phyloP scores from a whole-genome alignment of 2,113 vertebrate species.

The Corythoichthys intestinalis region DNA sequence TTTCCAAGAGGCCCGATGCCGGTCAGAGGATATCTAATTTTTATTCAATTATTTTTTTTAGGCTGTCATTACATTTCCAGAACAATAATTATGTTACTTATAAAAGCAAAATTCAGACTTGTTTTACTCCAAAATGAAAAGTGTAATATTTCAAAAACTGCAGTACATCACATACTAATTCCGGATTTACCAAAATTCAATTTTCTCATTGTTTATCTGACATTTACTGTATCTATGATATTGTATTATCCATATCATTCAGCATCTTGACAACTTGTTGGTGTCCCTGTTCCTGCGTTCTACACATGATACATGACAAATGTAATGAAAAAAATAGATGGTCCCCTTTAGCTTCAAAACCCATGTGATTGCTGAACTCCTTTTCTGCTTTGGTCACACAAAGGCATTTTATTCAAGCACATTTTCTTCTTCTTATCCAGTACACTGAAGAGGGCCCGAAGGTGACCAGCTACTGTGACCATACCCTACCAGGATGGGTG shows the following conservation, averaged over 20 bases:
- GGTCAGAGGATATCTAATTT: background rate
- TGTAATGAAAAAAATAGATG: conserved; percentile 11
- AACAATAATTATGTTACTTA: too few relatives aligned
- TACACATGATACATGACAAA: conserved; percentile 31
- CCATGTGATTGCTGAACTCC: background rate
- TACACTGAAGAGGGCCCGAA: conserved; percentile 75
- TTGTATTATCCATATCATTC: background rate
- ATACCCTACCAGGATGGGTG: conserved; percentile 89
- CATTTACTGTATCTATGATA: too few relatives aligned
- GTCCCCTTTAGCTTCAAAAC: background rate
- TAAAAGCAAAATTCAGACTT: too few relatives aligned
- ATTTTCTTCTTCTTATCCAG: conserved; percentile 56
- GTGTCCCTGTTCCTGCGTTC: background rate
- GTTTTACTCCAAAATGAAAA: too few relatives aligned
- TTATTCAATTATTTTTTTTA: background rate
- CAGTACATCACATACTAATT: background rate
- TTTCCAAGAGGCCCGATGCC: background rate
- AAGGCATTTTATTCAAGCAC: background rate
- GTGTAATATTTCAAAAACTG: too few relatives aligned
- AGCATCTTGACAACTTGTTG: background rate
- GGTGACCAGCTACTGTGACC: conserved; percentile 88
- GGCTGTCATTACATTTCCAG: background rate
- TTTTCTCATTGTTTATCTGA: conserved; percentile 9
- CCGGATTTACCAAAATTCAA: background rate
- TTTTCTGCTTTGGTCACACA: background rate